Evolutionary conservation across 2,113 vertebrate species (phyloP).

Genomic region (Crocuta crocuta): DNA sequence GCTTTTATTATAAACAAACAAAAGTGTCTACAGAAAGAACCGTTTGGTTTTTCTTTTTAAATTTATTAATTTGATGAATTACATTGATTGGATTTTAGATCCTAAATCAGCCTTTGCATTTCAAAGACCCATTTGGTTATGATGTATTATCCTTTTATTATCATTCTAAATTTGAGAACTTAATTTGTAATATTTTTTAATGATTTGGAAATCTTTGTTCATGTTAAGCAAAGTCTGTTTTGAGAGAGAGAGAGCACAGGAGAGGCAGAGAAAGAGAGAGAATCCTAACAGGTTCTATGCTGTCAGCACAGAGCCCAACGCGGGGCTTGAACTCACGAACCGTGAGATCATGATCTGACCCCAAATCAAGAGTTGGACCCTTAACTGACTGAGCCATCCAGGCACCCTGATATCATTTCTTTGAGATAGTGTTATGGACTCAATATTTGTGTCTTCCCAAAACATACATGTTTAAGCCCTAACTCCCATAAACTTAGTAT

Average conservation of each 20-base stretch:
- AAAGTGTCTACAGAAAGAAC: background rate
- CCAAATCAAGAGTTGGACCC: too few relatives aligned
- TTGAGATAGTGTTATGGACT: background rate
- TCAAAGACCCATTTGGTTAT: background rate
- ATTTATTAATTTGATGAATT: background rate
- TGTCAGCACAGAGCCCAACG: too few relatives aligned
- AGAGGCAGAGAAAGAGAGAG: too few relatives aligned
- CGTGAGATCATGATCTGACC: too few relatives aligned
- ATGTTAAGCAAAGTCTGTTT: background rate
- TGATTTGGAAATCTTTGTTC: background rate
- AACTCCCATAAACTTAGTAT: background rate
- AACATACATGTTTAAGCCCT: background rate
- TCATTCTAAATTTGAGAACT: background rate
- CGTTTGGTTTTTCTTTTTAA: background rate
- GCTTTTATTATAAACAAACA: background rate
- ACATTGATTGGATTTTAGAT: background rate
- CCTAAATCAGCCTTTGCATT: background rate
- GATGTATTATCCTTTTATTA: background rate
- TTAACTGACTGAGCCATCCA: too few relatives aligned
- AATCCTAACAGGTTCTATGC: too few relatives aligned
- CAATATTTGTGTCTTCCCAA: background rate
- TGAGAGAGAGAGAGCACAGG: too few relatives aligned
- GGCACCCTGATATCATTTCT: background rate
- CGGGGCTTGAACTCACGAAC: too few relatives aligned
- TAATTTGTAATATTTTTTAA: background rate